Conservation (phyloP, 2,113 vertebrate genomes). For the Mastomys coucha region DNA sequence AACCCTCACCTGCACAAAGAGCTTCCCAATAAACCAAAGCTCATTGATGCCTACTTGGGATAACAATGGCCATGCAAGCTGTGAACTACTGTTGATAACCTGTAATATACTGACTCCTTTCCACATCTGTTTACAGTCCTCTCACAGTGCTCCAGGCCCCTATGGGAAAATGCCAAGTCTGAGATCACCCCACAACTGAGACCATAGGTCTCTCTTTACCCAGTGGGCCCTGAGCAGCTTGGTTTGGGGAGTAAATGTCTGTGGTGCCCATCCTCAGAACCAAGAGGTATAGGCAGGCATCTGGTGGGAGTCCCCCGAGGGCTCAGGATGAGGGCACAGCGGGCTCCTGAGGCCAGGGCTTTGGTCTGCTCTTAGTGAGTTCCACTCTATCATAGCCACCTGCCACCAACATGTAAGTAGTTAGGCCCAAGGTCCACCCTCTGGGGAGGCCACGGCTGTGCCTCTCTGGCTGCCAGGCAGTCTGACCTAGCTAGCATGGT, state of each 20-base stretch:
- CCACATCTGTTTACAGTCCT: accelerated
- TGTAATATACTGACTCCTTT: accelerated
- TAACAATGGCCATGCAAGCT: accelerated
- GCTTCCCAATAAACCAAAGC: accelerated
- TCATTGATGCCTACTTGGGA: accelerated
- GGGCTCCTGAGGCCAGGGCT: neutral
- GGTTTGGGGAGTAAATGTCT: too few species aligned
- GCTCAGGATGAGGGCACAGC: neutral
- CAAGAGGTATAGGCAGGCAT: neutral
- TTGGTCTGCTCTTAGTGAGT: accelerated
- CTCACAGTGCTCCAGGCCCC: neutral
- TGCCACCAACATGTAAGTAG: neutral
- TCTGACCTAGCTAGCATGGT: neutral
- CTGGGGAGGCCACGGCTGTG: accelerated
- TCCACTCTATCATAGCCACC: accelerated
- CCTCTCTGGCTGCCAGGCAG: neutral
- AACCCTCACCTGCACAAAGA: neutral
- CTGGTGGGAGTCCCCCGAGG: accelerated
- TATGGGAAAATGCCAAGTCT: accelerated
- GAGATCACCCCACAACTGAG: too few species aligned
- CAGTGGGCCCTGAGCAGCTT: neutral
- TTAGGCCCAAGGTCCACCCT: accelerated
- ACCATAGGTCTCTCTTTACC: neutral
- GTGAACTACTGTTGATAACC: accelerated
- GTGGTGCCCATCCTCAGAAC: neutral